Evolutionary conservation across 1,140 invertebrate genomes (phyloP).

Genomic region (Lordiphosa collinella): DNA sequence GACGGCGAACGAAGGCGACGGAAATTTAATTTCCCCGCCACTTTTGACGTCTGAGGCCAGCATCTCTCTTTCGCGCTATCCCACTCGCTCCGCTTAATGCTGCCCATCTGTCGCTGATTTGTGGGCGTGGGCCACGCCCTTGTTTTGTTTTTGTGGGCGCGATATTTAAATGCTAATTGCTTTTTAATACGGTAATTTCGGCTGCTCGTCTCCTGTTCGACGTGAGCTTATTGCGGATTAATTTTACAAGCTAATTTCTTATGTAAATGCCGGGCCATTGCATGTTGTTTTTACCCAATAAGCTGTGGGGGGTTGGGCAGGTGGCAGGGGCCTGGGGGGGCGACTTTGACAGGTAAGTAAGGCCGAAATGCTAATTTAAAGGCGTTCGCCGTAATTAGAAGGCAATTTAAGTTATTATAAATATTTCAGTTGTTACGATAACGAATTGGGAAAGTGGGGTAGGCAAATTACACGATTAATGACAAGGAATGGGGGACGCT

Average conservation of each 20-base stretch:
- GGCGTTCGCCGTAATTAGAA: constrained; percentile 65
- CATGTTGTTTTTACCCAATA: constrained; percentile 50
- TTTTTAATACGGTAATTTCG: constrained; percentile 79
- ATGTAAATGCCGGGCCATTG: constrained; percentile 70
- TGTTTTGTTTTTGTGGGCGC: constrained; percentile 31
- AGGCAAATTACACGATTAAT: too few relatives aligned
- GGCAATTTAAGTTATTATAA: constrained; percentile 70
- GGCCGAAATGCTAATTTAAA: constrained; percentile 60
- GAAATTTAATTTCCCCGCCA: constrained; percentile 73
- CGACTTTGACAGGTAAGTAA: constrained; percentile 29
- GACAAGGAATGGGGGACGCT: too few relatives aligned
- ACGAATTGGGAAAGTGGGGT: too few relatives aligned
- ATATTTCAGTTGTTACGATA: constrained; percentile 44
- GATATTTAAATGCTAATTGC: constrained; percentile 78
- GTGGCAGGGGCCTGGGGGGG: neutral
- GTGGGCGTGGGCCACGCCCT: constrained; percentile 16
- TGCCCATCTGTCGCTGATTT: constrained; percentile 13
- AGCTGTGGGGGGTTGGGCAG: neutral
- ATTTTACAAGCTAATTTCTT: constrained; percentile 79
- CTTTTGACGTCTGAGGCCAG: constrained; percentile 20
- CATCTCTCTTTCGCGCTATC: constrained; percentile 1
- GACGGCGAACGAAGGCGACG: constrained; percentile 41
- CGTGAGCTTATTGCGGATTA: constrained; percentile 77
- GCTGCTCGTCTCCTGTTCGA: constrained; percentile 46
- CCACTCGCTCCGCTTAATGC: too few relatives aligned